Evolutionary conservation across 2,113 vertebrate species (phyloP).

Genomic region (Lynx canadensis): DNA sequence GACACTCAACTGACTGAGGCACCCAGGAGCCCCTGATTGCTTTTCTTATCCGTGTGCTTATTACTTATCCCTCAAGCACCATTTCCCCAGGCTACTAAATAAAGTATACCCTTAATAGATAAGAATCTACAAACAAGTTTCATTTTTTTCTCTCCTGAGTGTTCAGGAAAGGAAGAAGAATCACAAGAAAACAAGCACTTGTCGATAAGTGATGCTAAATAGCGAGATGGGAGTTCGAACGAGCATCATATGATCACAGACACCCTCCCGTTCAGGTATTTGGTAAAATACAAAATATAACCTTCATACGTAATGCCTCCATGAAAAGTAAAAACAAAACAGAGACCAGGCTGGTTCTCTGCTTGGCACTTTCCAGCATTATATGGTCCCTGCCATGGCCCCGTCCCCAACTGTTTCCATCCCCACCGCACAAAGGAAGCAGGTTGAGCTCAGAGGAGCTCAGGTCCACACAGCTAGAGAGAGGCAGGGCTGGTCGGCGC

Average conservation of each 20-base stretch:
- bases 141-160: neutral
- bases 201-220: rapidly evolving
- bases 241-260: rapidly evolving
- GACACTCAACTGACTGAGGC: too few species aligned
- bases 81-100: neutral
- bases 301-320: neutral
- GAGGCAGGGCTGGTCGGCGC: neutral
- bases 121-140: too few species aligned
- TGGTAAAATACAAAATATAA: neutral
- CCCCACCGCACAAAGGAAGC: neutral
- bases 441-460: neutral
- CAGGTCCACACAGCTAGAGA: neutral
- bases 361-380: too few species aligned
- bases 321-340: neutral
- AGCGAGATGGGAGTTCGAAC: rapidly evolving
- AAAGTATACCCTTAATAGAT: neutral
- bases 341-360: neutral
- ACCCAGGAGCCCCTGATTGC: too few species aligned
- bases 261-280: too few species aligned
- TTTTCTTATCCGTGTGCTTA: neutral
- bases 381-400: neutral
- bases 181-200: neutral
- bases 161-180: neutral
- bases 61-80: neutral
- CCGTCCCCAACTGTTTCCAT: too few species aligned